Base-by-base conservation (phyloP, 2,113 vertebrate genomes). In the Leptobrachium ailaonicum region DNA sequence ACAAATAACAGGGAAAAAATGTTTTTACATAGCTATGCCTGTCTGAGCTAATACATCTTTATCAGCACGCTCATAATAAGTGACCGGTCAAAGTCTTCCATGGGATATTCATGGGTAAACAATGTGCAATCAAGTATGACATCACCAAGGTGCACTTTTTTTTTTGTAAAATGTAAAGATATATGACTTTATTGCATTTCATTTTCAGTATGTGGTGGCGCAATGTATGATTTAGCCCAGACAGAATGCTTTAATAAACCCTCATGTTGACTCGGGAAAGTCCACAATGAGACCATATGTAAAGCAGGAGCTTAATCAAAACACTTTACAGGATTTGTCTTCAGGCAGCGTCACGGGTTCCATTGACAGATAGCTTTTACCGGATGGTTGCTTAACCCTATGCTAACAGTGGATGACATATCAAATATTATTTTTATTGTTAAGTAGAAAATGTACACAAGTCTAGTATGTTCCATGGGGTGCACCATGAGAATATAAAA, bases 221-320 rank as follows among this genome's bases (percentile, higher is more conserved):
- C 8, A 50, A 5, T 50, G 47, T 50, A 50, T 50, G 47, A 50
- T 50, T 50, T 50, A 50, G 47, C 20, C 20, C 20, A 32, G 20
- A 32, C 20, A 50, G 8, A 5, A 50, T 5, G 47, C 47, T 8
- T 50, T 50, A 50, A 12, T 60, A 60, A 60, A 14, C 9, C 10
- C 13, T 12, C 3, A 32, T 3, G 41, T 1, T 5, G 13, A 53
- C 13, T 1, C 3, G 41, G 76, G 76, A 62, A 78, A 60, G 45
- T 78, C 76, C 76, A 62, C 54, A 62, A 41, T 70, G 66, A 77
- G 41, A 66, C 58, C 66, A 69, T 58, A 10, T 64, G 20, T 1
- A 64, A 64, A 64, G 62, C 32, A 64, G 62, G n/a, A n/a, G 6
- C n/a, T 8, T 64, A 64, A 32, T 69, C 14, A 40, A 40, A 67